Conservation (phyloP, 2,888 invertebrate species). For the Eristalis tenax region DNA sequence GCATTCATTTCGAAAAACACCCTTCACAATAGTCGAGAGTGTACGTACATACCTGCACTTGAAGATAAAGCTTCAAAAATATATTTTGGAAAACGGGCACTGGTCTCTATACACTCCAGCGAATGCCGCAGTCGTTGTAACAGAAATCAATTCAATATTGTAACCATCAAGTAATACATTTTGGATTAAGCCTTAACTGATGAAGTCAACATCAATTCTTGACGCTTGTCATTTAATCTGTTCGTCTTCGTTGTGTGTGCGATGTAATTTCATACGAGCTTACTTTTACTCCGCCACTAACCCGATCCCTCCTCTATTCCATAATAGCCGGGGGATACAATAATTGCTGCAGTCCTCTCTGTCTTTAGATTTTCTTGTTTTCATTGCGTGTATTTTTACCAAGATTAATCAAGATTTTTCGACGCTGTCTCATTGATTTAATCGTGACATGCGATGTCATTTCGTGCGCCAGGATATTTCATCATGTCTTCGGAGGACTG, state of each 20-base stretch:
- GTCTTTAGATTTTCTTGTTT: background rate
- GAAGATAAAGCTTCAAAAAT: no score
- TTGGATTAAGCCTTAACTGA: conserved; percentile 40
- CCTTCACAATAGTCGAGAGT: no score
- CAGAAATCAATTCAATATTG: background rate
- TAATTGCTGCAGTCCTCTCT: background rate
- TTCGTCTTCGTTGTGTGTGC: conserved; percentile 21
- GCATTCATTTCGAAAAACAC: no score
- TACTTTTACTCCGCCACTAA: conserved; percentile 30
- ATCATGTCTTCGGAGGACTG: background rate
- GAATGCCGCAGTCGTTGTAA: background rate
- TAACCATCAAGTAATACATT: conserved; percentile 14
- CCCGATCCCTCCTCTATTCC: background rate
- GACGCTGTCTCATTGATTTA: background rate
- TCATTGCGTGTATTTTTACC: background rate
- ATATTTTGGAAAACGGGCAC: no score
- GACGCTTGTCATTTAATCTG: conserved; percentile 48
- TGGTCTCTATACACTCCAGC: no score
- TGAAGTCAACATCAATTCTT: conserved; percentile 37
- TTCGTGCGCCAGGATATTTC: background rate
- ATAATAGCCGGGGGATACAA: background rate
- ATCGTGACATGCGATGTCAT: background rate
- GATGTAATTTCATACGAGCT: conserved; percentile 48
- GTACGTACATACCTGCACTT: no score
- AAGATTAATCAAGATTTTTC: background rate